Base-by-base conservation (phyloP, 2,113 vertebrate genomes). In the Acrocephalus arundinaceus region DNA sequence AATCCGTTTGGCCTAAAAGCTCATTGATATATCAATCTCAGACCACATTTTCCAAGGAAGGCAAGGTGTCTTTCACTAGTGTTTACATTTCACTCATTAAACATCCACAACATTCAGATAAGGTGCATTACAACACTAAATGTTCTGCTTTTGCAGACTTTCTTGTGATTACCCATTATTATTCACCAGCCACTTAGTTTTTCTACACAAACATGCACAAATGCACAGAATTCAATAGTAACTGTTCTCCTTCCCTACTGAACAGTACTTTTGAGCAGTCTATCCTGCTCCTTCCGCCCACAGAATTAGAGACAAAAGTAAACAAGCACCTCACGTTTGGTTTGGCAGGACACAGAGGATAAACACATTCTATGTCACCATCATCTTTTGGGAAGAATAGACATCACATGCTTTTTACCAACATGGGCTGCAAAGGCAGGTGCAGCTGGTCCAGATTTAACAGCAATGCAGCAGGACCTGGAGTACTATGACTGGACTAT, bases 401-500 rank as follows among this genome's bases (percentile, higher is more conserved):
- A 3, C 68, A 73, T 72, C 71, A 37, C 7, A 3, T 73, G 57
- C 90, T 91, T 61, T 49, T 21, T 90, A 62, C 52, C 72, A 66
- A 37, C 79, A 85, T 0, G 10, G 67, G 87, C 80, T 93, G 94
- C 92, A 88, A 88, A 95, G 58, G 81, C 54, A 33, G 25, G 74
- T 90, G 79, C 84, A 78, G 91, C 76, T 13, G 10, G 61, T 93
- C 92, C 92, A 74, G 92, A 87, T 95, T 94, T 87, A 77, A 96
- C 93, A 95, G 96, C 96, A 98, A 95, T 97, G 97, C 98, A 97
- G 97, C 39, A 97, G 78, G 96, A 97, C 66, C 72, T 13, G 59
- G 95, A 89, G 45, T 49, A 90, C 13, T 87, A 52, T 25, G 35
- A 88, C 54, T 51, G 72, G 74, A 93, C 94, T 89, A 77, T 66